Evolutionary conservation across 2,888 invertebrate species (phyloP).

Genomic region (Aleiodes alternator): DNA sequence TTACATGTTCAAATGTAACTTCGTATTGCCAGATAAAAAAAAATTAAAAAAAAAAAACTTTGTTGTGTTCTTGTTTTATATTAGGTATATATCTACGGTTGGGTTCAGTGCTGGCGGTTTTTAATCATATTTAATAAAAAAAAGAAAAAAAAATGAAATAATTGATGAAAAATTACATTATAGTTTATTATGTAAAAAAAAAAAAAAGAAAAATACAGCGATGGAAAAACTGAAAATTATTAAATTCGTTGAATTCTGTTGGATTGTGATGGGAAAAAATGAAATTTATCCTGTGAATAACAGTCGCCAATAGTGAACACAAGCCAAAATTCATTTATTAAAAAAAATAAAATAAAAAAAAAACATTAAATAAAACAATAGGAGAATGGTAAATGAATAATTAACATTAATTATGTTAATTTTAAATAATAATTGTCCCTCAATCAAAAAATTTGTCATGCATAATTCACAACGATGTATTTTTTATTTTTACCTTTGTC

Average conservation of each 20-base stretch:
- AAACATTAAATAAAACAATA: slow-evolving; percentile 40
- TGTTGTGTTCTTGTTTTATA: slow-evolving; percentile 75
- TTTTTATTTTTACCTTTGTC: slow-evolving; percentile 21
- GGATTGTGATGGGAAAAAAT: slow-evolving; percentile 26
- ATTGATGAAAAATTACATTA: slow-evolving; percentile 35
- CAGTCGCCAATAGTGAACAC: slow-evolving; percentile 63
- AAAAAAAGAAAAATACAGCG: slow-evolving; percentile 14
- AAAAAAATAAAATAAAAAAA: no score
- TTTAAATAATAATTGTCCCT: slow-evolving; percentile 23
- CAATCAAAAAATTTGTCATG: slow-evolving; percentile 20
- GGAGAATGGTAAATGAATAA: background rate
- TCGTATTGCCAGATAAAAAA: slow-evolving; percentile 68
- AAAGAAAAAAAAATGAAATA: background rate
- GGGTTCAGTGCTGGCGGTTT: slow-evolving; percentile 69
- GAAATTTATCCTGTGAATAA: slow-evolving; percentile 45
- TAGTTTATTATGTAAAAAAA: slow-evolving; percentile 55
- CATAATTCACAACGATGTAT: slow-evolving; percentile 44
- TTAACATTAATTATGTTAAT: slow-evolving; percentile 48
- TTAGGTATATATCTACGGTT: slow-evolving; percentile 72
- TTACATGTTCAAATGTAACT: slow-evolving; percentile 73
- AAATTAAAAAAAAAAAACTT: slow-evolving; percentile 66
- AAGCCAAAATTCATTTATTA: slow-evolving; percentile 54
- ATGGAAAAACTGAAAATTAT: slow-evolving; percentile 20
- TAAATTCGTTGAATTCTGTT: slow-evolving; percentile 44
- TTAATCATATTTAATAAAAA: slow-evolving; percentile 49